Base-by-base conservation (phyloP, 2,797 vertebrate species). In the Tenualosa ilisha region DNA sequence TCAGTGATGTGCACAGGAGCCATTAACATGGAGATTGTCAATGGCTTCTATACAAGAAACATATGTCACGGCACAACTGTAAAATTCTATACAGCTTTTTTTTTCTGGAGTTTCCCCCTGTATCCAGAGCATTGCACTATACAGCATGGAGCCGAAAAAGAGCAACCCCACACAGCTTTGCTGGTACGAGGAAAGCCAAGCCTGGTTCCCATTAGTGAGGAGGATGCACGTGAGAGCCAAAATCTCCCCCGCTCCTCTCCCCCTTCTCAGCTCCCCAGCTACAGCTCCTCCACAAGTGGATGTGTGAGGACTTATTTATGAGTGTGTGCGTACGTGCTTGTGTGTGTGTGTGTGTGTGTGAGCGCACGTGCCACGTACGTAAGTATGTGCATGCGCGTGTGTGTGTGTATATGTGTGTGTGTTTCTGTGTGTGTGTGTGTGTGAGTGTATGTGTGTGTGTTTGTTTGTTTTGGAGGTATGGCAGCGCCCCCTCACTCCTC, bases 111-210 rank as follows among this genome's bases (percentile, higher is more conserved):
- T 9, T 2, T 72, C 65, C 31, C 17, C 31, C 0, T 13, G 40
- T 72, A 72, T 6, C 31, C 65, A 72, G 31, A 37, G 37, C 15
- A 72, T 40, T 72, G 65, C 31, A 15, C 31, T 37, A 40, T 37
- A 72, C 65, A 72, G 65, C 15, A 72, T 15, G 3, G 31, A 12
- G 15, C 3, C 3, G 15, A 56, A 63, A 59, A 37, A 40, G 26
- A 72, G 12, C 26, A 72, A 72, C 65, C 65, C 13, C 65, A 72
- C 65, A 72, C 65, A 17, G 65, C 65, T 72, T 68, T 68, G 24
- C 24, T 26, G 12, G 63, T 68, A 26, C 9, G 12, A 3, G 65
- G 65, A 13, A 17, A 17, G 65, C 26, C 26, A 72, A 37, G 65
- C 26, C 65, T 72, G 65, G 31, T 15, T 72, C 65, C 65, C 65